These are phyloP conservation scores for Zonitis immaculata DNA, from an alignment of 2,888 invertebrate species.

Conservation along the genomic window DNA sequence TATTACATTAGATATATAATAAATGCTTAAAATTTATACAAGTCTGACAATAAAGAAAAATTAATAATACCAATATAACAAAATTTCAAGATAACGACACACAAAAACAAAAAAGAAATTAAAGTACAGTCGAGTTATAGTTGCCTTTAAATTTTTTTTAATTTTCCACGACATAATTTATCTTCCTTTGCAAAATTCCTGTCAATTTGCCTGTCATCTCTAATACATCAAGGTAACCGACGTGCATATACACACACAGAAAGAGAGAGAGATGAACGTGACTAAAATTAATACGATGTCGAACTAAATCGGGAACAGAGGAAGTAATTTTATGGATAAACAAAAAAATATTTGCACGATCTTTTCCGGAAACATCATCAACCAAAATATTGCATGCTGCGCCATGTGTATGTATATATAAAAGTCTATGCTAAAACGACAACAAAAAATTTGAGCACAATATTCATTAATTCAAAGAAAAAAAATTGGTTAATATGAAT, in stretches of 20 bases:
- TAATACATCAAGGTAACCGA: slow-evolving; percentile 48
- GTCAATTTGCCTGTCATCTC: slow-evolving; percentile 49
- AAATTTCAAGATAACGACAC: neutral
- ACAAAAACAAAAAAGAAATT: slow-evolving; percentile 23
- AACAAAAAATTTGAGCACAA: no score
- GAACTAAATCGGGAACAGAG: slow-evolving; percentile 31
- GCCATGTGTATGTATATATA: no score
- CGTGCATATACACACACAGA: no score
- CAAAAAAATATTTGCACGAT: slow-evolving; percentile 26
- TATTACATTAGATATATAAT: no score
- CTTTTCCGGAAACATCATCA: slow-evolving; percentile 1
- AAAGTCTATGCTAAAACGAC: no score
- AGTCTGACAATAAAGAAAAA: neutral
- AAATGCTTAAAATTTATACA: neutral
- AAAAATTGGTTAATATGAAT: slow-evolving; percentile 5
- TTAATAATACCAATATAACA: neutral
- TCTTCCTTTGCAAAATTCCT: slow-evolving; percentile 46
- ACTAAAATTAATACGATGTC: slow-evolving; percentile 48
- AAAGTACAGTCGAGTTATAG: slow-evolving; percentile 29
- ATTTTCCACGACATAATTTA: slow-evolving; percentile 45
- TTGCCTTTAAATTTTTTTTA: slow-evolving; percentile 33
- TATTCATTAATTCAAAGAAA: no score
- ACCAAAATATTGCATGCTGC: no score
- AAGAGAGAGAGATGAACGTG: no score
- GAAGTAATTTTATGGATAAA: slow-evolving; percentile 39